Evolutionary conservation across 2,797 vertebrate species (phyloP), one percentile per base, ranked within the genome.

Genomic region (Ciconia nigra): DNA sequence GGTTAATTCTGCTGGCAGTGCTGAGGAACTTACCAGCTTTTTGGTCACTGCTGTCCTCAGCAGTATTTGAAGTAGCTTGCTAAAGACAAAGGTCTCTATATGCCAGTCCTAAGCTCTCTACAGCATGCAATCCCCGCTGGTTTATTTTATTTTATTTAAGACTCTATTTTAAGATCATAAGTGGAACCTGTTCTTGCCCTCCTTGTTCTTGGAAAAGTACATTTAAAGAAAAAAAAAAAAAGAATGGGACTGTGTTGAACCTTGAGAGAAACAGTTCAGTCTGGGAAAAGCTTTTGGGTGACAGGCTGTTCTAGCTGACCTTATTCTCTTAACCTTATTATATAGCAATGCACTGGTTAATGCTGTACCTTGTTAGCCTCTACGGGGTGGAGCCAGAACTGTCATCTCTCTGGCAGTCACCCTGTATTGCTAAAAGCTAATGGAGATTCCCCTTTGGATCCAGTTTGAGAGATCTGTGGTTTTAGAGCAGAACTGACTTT

Each of bases 11-110:
- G 77, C 62, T 2, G 9, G 62, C 46, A 83, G 12, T 62, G 77
- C 58, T 81, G 57, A 88, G 46, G 58, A 93, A 78, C 44, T 82
- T 46, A 70, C 39, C 66, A 82, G 54, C 55, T 66, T 88, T 93
- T 78, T 66, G 69, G 83, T 84, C 54, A 52, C 41, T 94, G 78
- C 77, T 92, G 70, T 82, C 29, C 25, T 94, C 93, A 93, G 90
- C 83, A 90, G 62, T 83, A 84, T 91, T 87, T 93, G 90, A 91
- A 74, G 59, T 35, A 90, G 39, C 59, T 87, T 76, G 22, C 72
- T 76, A 59, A 86, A 95, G 85, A 86, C 79, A 88, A 79, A 58
- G 42, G n/a, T 65, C 39, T 73, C 82, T 92, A 7, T 35, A 29
- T 51, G 47, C 37, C 54, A 72, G 29, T 66, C 19, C 65, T 69